These are phyloP conservation scores for Plutella xylostella DNA, from an alignment of 2,888 invertebrate species.

Conservation along the genomic window DNA sequence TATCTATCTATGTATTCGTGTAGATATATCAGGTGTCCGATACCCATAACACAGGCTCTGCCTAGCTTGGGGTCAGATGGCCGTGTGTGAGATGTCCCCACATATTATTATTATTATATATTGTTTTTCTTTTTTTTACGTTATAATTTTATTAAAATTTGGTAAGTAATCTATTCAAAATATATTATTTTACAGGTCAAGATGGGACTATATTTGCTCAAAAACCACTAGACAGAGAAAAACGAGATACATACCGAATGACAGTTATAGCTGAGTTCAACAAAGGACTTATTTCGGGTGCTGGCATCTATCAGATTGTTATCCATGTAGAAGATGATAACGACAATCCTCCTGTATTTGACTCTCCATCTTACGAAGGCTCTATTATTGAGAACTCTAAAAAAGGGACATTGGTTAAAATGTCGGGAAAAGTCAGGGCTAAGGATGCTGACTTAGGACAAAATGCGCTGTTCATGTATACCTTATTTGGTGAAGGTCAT, in stretches of 20 bases:
- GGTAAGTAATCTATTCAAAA: neutral
- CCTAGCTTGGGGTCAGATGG: too few species aligned
- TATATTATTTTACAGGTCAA: constrained; percentile 37
- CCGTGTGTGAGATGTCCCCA: too few species aligned
- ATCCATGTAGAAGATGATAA: constrained; percentile 88
- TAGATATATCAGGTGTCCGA: too few species aligned
- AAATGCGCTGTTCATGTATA: constrained; percentile 77
- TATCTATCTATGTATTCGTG: too few species aligned
- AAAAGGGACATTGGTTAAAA: constrained; percentile 75
- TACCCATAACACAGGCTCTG: too few species aligned
- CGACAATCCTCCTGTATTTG: constrained; percentile 87
- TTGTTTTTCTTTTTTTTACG: too few species aligned
- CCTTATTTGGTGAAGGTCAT: constrained; percentile 80
- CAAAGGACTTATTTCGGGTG: constrained; percentile 76
- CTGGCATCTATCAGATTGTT: constrained; percentile 83
- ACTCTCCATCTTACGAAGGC: constrained; percentile 78
- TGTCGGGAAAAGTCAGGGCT: constrained; percentile 77
- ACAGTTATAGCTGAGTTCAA: constrained; percentile 84
- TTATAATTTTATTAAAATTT: neutral
- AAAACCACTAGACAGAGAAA: constrained; percentile 82
- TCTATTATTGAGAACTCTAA: constrained; percentile 82
- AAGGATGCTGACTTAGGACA: constrained; percentile 77
- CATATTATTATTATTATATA: too few species aligned
- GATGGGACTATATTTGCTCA: constrained; percentile 86
- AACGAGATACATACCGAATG: constrained; percentile 76